Percentiles rank a stretch among this genome's conserved stretches.
Conservation (phyloP, 2,113 vertebrate species). For the Oncorhynchus mykiss region DNA sequence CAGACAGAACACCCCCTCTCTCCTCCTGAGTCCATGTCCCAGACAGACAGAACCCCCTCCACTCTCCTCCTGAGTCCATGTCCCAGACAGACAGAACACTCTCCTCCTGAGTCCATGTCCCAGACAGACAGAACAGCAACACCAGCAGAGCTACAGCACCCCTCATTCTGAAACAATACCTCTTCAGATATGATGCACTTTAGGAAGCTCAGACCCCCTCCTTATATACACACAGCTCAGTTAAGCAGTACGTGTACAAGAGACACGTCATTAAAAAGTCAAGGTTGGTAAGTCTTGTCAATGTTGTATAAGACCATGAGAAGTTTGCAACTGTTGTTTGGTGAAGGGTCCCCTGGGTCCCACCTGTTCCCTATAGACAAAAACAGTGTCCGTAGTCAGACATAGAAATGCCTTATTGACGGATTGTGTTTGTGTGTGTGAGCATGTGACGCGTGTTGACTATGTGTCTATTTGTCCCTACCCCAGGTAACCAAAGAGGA, state of each 20-base stretch:
- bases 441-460: background rate
- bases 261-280: background rate
- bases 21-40: too few relatives aligned
- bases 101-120: background rate
- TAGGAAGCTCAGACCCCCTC: background rate
- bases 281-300: background rate
- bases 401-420: background rate
- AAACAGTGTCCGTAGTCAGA: background rate
- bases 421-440: background rate
- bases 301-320: background rate
- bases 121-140: background rate
- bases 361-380: too few relatives aligned
- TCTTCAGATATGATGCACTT: background rate
- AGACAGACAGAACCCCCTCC: too few relatives aligned
- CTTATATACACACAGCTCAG: background rate
- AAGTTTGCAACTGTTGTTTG: too few relatives aligned
- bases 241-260: background rate
- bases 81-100: too few relatives aligned
- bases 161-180: background rate
- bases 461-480: background rate
- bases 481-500: slow-evolving; percentile 80
- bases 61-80: too few relatives aligned
- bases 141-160: background rate
- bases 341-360: too few relatives aligned
- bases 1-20: too few relatives aligned